A percentile compares a stretch with the other conserved stretches of the same genome.
Conservation (phyloP, 2,797 vertebrate genomes). For the Pitangus sulphuratus region DNA sequence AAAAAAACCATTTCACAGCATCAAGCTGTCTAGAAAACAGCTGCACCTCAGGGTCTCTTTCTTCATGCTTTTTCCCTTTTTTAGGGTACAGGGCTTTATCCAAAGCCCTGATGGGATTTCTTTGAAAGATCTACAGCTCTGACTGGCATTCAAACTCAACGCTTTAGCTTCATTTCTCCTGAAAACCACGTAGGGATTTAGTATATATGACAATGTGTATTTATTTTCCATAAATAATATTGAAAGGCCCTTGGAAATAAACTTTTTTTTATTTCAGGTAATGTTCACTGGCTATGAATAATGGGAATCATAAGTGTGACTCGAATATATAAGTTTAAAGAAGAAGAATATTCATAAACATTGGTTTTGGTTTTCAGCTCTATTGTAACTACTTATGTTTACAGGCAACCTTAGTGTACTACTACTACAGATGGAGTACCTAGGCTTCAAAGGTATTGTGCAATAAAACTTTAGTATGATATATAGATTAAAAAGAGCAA, state of each 20-base stretch:
- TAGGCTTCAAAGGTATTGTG: constrained; percentile 28
- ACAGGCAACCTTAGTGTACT: background rate
- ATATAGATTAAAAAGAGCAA: constrained; percentile 73
- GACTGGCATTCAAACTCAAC: background rate
- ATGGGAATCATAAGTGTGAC: background rate
- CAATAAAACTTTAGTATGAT: constrained; percentile 70
- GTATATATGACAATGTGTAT: background rate
- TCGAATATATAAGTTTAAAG: background rate
- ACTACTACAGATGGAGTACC: background rate
- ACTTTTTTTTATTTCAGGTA: background rate
- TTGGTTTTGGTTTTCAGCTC: background rate
- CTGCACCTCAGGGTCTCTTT: background rate
- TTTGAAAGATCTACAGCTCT: background rate
- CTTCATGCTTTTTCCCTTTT: background rate
- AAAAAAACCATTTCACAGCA: background rate
- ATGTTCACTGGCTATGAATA: background rate
- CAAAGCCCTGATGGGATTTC: background rate
- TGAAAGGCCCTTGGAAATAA: background rate
- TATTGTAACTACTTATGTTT: background rate
- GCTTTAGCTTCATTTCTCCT: background rate
- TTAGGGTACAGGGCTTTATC: background rate
- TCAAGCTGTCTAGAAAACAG: background rate
- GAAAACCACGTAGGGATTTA: background rate
- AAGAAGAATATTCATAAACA: background rate
- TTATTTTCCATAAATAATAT: background rate